Conservation (phyloP, 2,113 vertebrate species). For the Phainopepla nitens region DNA sequence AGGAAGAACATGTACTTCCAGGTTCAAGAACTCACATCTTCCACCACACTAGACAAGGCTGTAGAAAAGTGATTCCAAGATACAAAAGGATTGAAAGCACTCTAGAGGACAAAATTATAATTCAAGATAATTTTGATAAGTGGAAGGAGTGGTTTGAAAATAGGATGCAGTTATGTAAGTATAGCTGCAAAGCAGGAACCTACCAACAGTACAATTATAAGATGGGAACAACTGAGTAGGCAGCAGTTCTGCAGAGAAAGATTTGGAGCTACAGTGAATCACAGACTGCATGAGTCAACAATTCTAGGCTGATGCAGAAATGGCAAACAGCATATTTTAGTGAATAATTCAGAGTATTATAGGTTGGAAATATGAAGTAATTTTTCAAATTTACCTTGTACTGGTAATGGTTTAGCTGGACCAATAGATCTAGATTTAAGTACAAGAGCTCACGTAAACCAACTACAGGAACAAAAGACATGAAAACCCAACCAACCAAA, state of each 20-base stretch:
- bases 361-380: background rate
- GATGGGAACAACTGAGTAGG: conserved; percentile 63
- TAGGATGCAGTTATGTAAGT: conserved; percentile 51
- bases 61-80: background rate
- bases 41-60: background rate
- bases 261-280: conserved; percentile 31
- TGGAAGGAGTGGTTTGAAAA: conserved; percentile 29
- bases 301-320: conserved; percentile 23
- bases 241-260: conserved; percentile 47
- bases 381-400: background rate
- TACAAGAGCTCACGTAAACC: background rate
- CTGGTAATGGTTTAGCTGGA: background rate
- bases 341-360: background rate
- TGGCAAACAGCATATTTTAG: conserved; percentile 1
- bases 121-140: background rate
- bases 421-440: background rate
- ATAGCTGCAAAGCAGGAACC: conserved; percentile 49
- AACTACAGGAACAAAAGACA: background rate
- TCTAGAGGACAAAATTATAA: background rate
- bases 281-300: conserved; percentile 59
- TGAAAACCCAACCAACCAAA: background rate
- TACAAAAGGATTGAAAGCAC: background rate
- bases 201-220: conserved; percentile 40
- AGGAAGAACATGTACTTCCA: background rate
- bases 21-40: background rate